Percentiles rank a stretch among this genome's conserved stretches.
These are phyloP conservation scores for Aphelocoma californica DNA, from an alignment of 2,797 vertebrate genomes.

Conservation along the genomic window DNA sequence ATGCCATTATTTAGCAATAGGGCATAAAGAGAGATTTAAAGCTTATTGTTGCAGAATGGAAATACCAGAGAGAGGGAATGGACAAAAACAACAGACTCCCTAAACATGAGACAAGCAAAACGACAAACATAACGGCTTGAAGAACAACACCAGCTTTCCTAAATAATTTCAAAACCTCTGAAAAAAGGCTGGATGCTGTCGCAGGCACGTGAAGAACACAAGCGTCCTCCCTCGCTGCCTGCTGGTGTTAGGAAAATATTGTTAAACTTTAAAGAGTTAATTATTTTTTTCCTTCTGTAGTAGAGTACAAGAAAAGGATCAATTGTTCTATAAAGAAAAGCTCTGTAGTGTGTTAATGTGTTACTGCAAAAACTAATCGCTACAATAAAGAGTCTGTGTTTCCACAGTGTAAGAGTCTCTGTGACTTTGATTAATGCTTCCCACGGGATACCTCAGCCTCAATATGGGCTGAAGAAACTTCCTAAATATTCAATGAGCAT, in stretches of 20 bases:
- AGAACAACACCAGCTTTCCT: constrained; percentile 49
- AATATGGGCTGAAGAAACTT: constrained; percentile 88
- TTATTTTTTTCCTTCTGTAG: constrained; percentile 72
- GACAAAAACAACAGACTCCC: constrained; percentile 83
- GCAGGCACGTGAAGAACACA: constrained; percentile 26
- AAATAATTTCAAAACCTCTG: constrained; percentile 36
- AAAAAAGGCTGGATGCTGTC: constrained; percentile 38
- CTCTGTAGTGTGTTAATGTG: constrained; percentile 84
- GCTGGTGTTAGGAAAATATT: constrained; percentile 65
- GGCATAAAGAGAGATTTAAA: constrained; percentile 87
- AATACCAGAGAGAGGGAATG: constrained; percentile 78
- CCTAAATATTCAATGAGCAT: constrained; percentile 89
- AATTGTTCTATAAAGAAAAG: constrained; percentile 83
- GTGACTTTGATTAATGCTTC: constrained; percentile 89
- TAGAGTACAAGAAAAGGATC: constrained; percentile 80
- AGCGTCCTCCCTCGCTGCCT: constrained; percentile 9
- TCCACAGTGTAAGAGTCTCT: constrained; percentile 78
- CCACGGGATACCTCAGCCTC: constrained; percentile 86
- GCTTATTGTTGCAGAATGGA: constrained; percentile 82
- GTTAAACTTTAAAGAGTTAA: constrained; percentile 81
- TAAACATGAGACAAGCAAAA: constrained; percentile 85
- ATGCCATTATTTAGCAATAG: constrained; percentile 91
- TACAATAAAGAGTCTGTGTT: constrained; percentile 83
- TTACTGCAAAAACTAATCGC: constrained; percentile 85
- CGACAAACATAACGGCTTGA: constrained; percentile 66